Evolutionary conservation across 1,140 invertebrate genomes (phyloP).

Genomic region (Drosophila mauritiana): DNA sequence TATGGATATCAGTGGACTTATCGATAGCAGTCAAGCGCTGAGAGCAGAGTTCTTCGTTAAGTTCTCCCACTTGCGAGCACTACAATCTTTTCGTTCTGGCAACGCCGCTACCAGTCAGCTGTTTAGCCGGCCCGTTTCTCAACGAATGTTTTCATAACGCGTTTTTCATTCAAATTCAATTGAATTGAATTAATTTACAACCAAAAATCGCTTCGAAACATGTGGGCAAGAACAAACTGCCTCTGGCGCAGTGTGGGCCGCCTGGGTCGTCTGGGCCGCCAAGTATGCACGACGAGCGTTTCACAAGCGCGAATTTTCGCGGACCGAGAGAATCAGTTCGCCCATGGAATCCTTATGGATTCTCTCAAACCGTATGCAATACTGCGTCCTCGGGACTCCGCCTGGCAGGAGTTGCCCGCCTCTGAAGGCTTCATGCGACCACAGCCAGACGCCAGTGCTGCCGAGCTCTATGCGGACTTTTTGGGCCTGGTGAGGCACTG

Average conservation of each 20-base stretch:
- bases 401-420: not conserved
- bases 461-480: slow-evolving; percentile 81
- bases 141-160: slow-evolving; percentile 22
- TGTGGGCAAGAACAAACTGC: slow-evolving; percentile 35
- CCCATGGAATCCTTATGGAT: slow-evolving; percentile 70
- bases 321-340: slow-evolving; percentile 79
- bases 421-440: slow-evolving; percentile 18
- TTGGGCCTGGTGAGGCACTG: slow-evolving; percentile 79
- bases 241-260: slow-evolving; percentile 19
- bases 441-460: not conserved
- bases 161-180: not conserved
- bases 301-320: slow-evolving; percentile 42
- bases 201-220: not conserved
- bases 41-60: not conserved
- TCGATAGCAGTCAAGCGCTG: not conserved
- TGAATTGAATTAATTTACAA: not conserved
- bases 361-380: slow-evolving; percentile 76
- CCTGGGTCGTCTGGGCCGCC: slow-evolving; percentile 6
- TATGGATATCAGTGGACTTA: not conserved
- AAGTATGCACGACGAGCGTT: slow-evolving; percentile 11
- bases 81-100: not conserved
- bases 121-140: slow-evolving; percentile 6
- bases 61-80: not conserved
- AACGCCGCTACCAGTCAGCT: slow-evolving; percentile 1
- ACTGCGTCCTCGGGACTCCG: slow-evolving; percentile 16